Evolutionary conservation across 1,140 invertebrate genomes (phyloP), one percentile per base, ranked within the genome.

Genomic region (Formica selysi): DNA sequence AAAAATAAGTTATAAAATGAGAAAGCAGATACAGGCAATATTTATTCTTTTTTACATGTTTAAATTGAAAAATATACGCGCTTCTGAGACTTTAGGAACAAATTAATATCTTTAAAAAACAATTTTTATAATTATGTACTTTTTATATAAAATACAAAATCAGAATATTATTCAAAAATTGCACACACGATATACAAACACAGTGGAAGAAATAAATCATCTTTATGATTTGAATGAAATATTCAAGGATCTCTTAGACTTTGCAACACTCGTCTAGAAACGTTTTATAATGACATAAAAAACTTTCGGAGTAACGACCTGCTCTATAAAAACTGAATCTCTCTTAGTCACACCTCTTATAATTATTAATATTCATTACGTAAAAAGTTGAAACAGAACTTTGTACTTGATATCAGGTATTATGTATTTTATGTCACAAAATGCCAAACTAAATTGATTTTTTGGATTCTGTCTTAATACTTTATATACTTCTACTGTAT

Each of bases 321-420:
- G 3, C n/a, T 61, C 1, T 62, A 29, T 13, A 36, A 57, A 54
- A 73, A 8, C 26, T 76, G 8, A 57, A 5, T 51, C 16, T 51
- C 16, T 51, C n/a, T 19, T 26, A 6, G n/a, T 29, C 7, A 76
- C 38, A 26, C 3, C 5, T 13, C 4, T 44, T 44, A 13, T 32
- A 22, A n/a, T 41, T 61, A 76, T 76, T 62, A 41, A 78, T 65
- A 76, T 62, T 62, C 8, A 62, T 61, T 61, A 44, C 7, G 1
- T 13, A 10, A n/a, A 57, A 22, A 29, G 3, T 44, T n/a, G 22
- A 76, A 41, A 5, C 29, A 41, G 19, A 11, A 13, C 48, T 51
- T 51, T 51, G 5, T 16, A 51, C 16, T 48, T 5, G 44, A 4
- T 48, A 48, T 4, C 4, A 51, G 10, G 4, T 51, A 2, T 51